A percentile compares a stretch with the other conserved stretches of the same genome.
These are phyloP conservation scores for Grallaria varia DNA, from an alignment of 2,113 vertebrate species.

Conservation along the genomic window DNA sequence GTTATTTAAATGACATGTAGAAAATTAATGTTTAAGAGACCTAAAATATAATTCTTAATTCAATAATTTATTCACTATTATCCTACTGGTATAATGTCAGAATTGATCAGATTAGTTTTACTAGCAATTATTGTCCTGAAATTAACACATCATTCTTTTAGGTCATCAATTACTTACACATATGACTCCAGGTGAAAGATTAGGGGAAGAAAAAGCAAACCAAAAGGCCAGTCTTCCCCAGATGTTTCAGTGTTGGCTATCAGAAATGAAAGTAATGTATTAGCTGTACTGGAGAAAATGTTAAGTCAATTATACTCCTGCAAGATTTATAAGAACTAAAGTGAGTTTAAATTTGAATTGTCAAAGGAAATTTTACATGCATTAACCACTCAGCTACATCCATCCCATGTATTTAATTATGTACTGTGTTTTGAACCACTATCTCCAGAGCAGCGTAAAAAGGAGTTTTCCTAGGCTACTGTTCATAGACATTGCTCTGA, in stretches of 20 bases:
- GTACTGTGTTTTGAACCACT: conserved; percentile 63
- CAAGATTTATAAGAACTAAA: conserved; percentile 82
- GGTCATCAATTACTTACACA: conserved; percentile 35
- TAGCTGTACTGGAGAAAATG: conserved; percentile 63
- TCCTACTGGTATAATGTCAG: conserved; percentile 42
- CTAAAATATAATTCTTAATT: conserved; percentile 48
- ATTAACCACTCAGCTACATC: conserved; percentile 74
- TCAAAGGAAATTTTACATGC: conserved; percentile 78
- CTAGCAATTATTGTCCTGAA: conserved; percentile 23
- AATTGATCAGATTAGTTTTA: conserved; percentile 69
- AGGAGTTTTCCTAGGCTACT: conserved; percentile 1
- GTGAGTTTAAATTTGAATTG: conserved; percentile 79
- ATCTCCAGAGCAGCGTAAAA: conserved; percentile 34
- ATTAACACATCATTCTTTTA: conserved; percentile 64
- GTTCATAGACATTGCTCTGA: background rate
- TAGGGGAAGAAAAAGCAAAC: background rate
- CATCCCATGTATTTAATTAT: conserved; percentile 80
- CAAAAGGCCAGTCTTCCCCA: background rate
- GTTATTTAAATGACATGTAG: conserved; percentile 40
- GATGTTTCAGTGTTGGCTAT: conserved; percentile 55
- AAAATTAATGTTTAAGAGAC: conserved; percentile 56
- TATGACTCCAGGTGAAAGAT: conserved; percentile 21
- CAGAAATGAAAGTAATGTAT: conserved; percentile 71
- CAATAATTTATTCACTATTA: conserved; percentile 39
- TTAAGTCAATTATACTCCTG: conserved; percentile 77